Percentiles rank a stretch among this genome's conserved stretches.
These are phyloP conservation scores for Perca flavescens DNA, from an alignment of 2,113 vertebrate genomes.

Conservation along the genomic window DNA sequence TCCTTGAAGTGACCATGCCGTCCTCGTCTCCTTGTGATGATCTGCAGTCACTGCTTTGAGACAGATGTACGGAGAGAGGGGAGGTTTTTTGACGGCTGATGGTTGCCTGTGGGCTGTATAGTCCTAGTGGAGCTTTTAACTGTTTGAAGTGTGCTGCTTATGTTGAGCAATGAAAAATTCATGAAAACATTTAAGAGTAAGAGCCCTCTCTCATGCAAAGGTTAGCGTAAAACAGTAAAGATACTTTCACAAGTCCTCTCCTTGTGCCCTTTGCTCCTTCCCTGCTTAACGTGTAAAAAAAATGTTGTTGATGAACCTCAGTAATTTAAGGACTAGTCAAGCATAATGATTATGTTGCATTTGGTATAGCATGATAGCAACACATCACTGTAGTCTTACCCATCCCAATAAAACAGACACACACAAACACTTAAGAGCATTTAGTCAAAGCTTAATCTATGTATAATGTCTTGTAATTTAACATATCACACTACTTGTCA, in stretches of 20 bases:
- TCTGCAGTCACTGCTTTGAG: conserved; percentile 41
- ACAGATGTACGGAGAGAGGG: conserved; percentile 22
- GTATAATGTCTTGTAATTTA: not conserved
- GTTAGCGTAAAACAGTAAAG: conserved; percentile 36
- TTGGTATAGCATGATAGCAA: not conserved
- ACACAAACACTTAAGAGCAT: not conserved
- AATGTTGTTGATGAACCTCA: not conserved
- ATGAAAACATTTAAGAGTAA: conserved; percentile 64
- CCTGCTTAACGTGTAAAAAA: not conserved
- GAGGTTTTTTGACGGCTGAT: conserved; percentile 60
- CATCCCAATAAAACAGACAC: not conserved
- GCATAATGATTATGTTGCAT: not conserved
- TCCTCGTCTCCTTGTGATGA: conserved; percentile 30
- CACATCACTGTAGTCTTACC: not conserved
- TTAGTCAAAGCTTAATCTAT: not conserved
- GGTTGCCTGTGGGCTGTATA: conserved; percentile 58
- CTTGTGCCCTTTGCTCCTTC: not conserved
- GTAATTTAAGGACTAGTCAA: not conserved
- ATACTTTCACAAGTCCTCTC: conserved; percentile 26
- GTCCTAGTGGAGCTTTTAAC: conserved; percentile 50
- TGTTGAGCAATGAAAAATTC: conserved; percentile 56
- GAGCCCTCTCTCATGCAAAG: conserved; percentile 25
- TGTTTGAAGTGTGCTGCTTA: conserved; percentile 65
- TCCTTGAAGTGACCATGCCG: conserved; percentile 46
- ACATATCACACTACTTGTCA: not conserved